These are phyloP conservation scores for Huso huso DNA, from an alignment of 2,797 vertebrate species.

Conservation along the genomic window DNA sequence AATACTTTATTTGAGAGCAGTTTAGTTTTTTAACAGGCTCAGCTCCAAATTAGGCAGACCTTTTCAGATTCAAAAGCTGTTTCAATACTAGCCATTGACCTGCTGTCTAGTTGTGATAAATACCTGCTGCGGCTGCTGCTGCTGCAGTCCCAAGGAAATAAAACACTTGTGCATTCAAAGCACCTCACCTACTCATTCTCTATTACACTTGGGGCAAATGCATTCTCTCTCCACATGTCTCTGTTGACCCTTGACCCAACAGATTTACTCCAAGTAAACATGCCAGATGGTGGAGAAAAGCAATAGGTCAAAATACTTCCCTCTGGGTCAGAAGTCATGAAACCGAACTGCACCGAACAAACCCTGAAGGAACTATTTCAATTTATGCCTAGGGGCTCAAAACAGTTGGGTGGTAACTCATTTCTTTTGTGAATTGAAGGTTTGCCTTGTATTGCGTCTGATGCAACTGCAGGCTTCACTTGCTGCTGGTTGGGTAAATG, in stretches of 20 bases:
- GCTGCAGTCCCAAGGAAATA: conserved; percentile 26
- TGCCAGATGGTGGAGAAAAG: conserved; percentile 66
- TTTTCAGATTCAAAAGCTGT: conserved; percentile 19
- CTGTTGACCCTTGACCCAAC: conserved; percentile 52
- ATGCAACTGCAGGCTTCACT: conserved; percentile 1
- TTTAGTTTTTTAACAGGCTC: not conserved
- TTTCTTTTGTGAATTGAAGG: too few species aligned
- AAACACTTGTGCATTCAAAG: conserved; percentile 34
- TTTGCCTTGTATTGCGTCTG: conserved; percentile 7
- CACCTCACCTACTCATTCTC: conserved; percentile 34
- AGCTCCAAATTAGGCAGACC: conserved; percentile 19
- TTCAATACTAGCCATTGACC: conserved; percentile 35
- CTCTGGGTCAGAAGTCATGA: conserved; percentile 11
- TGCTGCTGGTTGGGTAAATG: conserved; percentile 16
- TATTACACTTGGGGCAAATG: conserved; percentile 48
- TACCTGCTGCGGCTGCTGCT: conserved; percentile 25
- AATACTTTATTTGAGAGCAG: too few species aligned
- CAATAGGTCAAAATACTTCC: conserved; percentile 49
- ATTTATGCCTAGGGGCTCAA: conserved; percentile 32
- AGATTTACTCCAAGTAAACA: conserved; percentile 63
- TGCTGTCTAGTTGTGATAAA: conserved; percentile 47
- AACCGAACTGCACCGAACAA: conserved; percentile 34
- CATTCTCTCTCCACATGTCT: conserved; percentile 54
- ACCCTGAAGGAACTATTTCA: conserved; percentile 51
- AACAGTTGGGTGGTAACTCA: not conserved